Evolutionary conservation across 1,140 invertebrate species (phyloP).

Genomic region (Ladona fulva): DNA sequence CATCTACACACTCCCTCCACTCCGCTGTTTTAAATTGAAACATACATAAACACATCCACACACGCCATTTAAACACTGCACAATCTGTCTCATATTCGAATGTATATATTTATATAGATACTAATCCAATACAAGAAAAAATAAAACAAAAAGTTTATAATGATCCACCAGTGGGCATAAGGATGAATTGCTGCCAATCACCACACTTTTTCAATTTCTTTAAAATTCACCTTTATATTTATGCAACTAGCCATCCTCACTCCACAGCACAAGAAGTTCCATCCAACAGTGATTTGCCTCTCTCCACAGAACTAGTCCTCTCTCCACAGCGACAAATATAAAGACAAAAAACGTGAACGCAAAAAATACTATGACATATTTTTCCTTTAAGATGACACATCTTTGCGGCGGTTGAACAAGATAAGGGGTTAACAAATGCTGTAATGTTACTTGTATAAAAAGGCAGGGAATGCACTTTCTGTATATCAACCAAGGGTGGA

Average conservation of each 20-base stretch:
- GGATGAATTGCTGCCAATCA: background rate
- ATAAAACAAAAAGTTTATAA: conserved; percentile 1
- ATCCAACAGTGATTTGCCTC: background rate
- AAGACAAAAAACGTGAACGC: background rate
- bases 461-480: background rate
- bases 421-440: no score
- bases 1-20: background rate
- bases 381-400: no score
- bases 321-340: background rate
- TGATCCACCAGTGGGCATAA: background rate
- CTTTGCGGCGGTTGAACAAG: no score
- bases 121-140: background rate
- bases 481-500: background rate
- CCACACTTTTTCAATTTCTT: no score
- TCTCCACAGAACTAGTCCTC: background rate
- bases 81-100: background rate
- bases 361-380: background rate
- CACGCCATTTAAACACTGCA: background rate
- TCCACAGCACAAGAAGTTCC: background rate
- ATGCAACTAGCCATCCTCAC: background rate
- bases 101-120: conserved; percentile 5
- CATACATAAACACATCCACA: background rate
- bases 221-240: background rate
- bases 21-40: background rate
- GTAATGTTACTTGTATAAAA: background rate